Conservation (phyloP, 2,797 vertebrate genomes). For the Triplophysa yarkandensis region DNA sequence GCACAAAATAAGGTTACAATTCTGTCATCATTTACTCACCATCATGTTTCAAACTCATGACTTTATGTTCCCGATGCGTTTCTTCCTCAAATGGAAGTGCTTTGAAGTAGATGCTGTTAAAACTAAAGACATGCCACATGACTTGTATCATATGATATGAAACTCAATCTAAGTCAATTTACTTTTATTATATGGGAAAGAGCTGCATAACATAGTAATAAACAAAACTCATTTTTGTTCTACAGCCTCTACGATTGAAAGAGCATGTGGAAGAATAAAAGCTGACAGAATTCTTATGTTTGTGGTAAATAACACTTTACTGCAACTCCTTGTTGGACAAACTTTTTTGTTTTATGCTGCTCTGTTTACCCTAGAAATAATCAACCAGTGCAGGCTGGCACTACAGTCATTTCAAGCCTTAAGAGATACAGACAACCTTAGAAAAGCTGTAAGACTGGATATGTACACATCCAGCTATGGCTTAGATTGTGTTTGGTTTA, state of each 20-base stretch:
- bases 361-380: conserved; percentile 60
- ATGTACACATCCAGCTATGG: conserved; percentile 61
- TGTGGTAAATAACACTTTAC: conserved; percentile 60
- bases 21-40: conserved; percentile 32
- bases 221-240: not conserved
- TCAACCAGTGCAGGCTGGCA: conserved; percentile 59
- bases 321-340: conserved; percentile 54
- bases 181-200: not conserved
- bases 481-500: conserved; percentile 61
- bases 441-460: conserved; percentile 62
- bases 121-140: not conserved
- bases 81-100: not conserved
- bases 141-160: not conserved
- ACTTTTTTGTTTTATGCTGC: conserved; percentile 53
- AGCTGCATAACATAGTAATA: not conserved
- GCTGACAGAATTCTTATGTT: not conserved
- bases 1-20: not conserved
- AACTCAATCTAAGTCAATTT: not conserved
- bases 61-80: not conserved
- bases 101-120: not conserved
- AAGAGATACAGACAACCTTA: conserved; percentile 62
- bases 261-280: not conserved
- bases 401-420: conserved; percentile 71
- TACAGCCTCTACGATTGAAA: not conserved
- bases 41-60: conserved; percentile 60